These are phyloP conservation scores for Phoenicopterus ruber DNA, from an alignment of 2,113 vertebrate genomes.

Conservation along the genomic window DNA sequence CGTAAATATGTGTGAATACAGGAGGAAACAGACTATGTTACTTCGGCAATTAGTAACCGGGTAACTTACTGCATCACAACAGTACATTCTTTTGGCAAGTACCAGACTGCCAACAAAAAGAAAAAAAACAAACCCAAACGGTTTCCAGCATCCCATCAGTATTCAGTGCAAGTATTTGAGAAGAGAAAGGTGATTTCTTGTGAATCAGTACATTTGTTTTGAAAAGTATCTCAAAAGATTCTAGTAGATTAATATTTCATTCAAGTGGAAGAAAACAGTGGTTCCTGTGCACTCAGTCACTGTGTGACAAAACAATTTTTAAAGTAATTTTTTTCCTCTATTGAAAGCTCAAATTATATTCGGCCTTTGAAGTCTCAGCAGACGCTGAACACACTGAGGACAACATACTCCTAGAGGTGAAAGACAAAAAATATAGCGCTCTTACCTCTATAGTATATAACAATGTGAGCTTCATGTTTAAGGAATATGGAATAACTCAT, in stretches of 20 bases:
- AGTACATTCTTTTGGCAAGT: background rate
- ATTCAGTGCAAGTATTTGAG: background rate
- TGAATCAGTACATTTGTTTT: constrained; percentile 12
- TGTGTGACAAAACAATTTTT: background rate
- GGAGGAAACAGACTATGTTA: background rate
- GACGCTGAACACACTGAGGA: background rate
- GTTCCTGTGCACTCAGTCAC: background rate
- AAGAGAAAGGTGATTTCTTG: background rate
- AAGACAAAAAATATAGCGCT: background rate
- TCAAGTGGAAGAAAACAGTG: background rate
- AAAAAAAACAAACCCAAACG: rapidly evolving
- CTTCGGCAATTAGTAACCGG: background rate
- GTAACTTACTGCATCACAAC: background rate
- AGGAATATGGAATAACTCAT: background rate
- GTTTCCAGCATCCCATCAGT: background rate
- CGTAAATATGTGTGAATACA: background rate
- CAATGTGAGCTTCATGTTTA: background rate
- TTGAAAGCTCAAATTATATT: background rate
- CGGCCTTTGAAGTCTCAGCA: background rate
- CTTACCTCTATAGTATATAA: background rate
- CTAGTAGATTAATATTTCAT: background rate
- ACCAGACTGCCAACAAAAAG: background rate
- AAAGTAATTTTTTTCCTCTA: background rate
- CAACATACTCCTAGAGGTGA: background rate
- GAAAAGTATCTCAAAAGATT: constrained; percentile 7